Conservation (phyloP, 2,888 invertebrate species). For the Drosophila algonquin region DNA sequence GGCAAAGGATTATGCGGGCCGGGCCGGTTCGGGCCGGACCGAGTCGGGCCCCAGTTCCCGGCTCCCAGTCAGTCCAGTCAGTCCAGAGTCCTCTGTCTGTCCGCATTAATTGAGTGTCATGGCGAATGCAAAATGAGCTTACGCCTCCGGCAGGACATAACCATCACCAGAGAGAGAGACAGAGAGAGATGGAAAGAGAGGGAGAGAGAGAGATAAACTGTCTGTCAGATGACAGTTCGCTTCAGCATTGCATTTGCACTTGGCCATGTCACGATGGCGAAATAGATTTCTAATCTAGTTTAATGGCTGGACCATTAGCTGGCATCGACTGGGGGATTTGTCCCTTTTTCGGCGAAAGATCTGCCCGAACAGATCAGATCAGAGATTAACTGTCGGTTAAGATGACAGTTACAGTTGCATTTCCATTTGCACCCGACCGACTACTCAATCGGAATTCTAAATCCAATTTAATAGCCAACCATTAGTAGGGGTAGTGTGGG, state of each 20-base stretch:
- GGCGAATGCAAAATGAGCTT: constrained; percentile 55
- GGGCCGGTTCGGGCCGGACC: not conserved
- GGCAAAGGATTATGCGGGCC: constrained; percentile 40
- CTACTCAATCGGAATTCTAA: constrained; percentile 12
- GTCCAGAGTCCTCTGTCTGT: constrained; percentile 9
- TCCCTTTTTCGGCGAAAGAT: not conserved
- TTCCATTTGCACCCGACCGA: constrained; percentile 3
- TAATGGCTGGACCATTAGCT: constrained; percentile 58
- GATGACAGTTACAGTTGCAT: not conserved
- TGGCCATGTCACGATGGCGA: constrained; percentile 29
- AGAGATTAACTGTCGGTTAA: not conserved
- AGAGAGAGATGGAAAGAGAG: too few species aligned
- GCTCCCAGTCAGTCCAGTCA: not conserved
- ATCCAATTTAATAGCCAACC: constrained; percentile 16
- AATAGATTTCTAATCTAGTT: constrained; percentile 65
- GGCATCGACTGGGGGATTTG: not conserved
- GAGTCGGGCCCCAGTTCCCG: not conserved
- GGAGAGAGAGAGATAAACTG: constrained; percentile 33
- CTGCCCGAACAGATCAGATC: not conserved
- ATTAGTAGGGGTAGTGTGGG: constrained; percentile 3
- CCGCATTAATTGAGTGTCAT: constrained; percentile 61
- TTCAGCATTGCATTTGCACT: constrained; percentile 45
- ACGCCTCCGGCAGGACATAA: constrained; percentile 49
- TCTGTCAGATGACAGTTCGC: constrained; percentile 29
- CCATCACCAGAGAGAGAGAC: constrained; percentile 8